Conservation (phyloP, 2,888 invertebrate genomes). For the Quadroppia sp. region DNA sequence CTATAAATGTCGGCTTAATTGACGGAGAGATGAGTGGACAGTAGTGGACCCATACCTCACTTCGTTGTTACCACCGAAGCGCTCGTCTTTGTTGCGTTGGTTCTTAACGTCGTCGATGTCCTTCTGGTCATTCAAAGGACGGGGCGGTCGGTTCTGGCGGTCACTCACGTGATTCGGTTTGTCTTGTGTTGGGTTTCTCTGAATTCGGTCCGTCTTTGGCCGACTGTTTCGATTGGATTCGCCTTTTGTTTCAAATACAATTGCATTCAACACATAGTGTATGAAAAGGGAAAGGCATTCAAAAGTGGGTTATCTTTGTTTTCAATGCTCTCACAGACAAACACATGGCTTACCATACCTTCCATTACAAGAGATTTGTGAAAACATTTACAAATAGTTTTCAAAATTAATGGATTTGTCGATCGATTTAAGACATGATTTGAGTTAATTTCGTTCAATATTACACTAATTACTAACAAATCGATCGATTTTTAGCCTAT, state of each 20-base stretch:
- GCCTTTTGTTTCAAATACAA: slow-evolving; percentile 17
- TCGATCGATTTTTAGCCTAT: no score
- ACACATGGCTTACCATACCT: slow-evolving; percentile 11
- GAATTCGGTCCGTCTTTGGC: slow-evolving; percentile 5
- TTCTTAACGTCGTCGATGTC: slow-evolving; percentile 51
- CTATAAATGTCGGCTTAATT: slow-evolving; percentile 24
- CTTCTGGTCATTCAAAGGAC: slow-evolving; percentile 44
- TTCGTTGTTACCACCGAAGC: slow-evolving; percentile 44
- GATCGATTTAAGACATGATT: not conserved
- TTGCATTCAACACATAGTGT: not conserved
- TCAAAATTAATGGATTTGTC: not conserved
- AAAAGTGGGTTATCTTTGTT: slow-evolving; percentile 21
- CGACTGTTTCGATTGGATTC: slow-evolving; percentile 4
- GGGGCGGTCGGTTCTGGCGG: slow-evolving; percentile 16
- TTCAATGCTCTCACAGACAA: slow-evolving; percentile 9
- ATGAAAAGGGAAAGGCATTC: not conserved
- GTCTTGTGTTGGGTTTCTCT: slow-evolving; percentile 5
- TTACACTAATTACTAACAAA: no score
- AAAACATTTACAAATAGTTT: not conserved
- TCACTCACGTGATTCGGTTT: not conserved
- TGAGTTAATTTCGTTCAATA: no score
- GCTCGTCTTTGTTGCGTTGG: slow-evolving; percentile 63
- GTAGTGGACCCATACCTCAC: not conserved
- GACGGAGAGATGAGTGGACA: not conserved
- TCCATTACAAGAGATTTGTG: not conserved